Base-by-base conservation (phyloP, 2,888 invertebrate genomes). In the Perizoma affinitatum region DNA sequence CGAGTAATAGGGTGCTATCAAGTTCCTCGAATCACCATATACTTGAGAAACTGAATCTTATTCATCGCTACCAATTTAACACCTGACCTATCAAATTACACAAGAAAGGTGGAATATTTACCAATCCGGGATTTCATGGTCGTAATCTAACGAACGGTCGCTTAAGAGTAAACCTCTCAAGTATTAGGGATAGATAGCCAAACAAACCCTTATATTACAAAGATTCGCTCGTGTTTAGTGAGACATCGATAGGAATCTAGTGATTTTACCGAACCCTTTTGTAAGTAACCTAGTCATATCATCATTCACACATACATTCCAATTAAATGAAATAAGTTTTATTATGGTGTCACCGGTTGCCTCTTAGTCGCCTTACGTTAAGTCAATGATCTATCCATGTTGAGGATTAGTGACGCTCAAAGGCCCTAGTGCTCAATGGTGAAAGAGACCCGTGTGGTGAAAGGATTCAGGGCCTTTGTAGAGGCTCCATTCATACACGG, bases 141-240 rank as follows among this genome's bases (percentile, higher is more conserved):
- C 57, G 57, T 56, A 61, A 54, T 67, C 64, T 64, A 50, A 44
- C 11, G 47, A 54, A 63, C 61, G 55, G 53, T 58, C 50, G 61
- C 59, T 61, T 53, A 47, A 22, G 22, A 22, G 61, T 60, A 53
- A 61, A 63, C 67, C 58, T 55, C 63, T 63, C 53, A 64, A 65
- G 65, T 58, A 54, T 63, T 10, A 59, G 56, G 60, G 67, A 50
- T 63, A 66, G 57, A 47, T 61, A 53, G 38, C 62, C 67, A 69
- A 67, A 67, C 69, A 69, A 54, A 65, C 58, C 63, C 45, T 58
- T 56, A 56, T 46, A 51, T 57, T 61, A 59, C 48, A 61, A 61
- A 61, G 65, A 58, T 54, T 54, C 54, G 51, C 22, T 53, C 63
- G 52, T 65, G 69, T 66, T 67, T 67, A 63, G 58, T 58, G 49